Conservation (phyloP, 2,888 invertebrate species). For the Dryocosmus kuriphilus region DNA sequence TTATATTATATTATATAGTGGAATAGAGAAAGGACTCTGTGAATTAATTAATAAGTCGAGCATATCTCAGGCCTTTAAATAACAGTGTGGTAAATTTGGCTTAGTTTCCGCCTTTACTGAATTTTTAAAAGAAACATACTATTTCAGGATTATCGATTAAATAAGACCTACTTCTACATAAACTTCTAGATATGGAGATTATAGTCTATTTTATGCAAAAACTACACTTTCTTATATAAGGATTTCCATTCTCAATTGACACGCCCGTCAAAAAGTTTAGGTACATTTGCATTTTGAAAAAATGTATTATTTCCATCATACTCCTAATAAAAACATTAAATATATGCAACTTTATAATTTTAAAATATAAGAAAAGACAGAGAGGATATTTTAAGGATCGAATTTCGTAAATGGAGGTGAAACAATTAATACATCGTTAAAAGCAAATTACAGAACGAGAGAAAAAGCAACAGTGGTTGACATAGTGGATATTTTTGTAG, state of each 20-base stretch:
- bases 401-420: neutral
- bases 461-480: neutral
- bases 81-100: neutral
- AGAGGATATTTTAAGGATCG: too few relatives aligned
- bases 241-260: constrained; percentile 1
- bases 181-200: too few relatives aligned
- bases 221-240: too few relatives aligned
- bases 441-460: neutral
- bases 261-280: too few relatives aligned
- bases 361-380: too few relatives aligned
- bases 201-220: too few relatives aligned
- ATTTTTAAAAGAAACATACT: neutral
- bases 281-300: too few relatives aligned
- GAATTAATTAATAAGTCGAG: constrained; percentile 3
- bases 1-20: neutral
- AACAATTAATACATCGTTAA: neutral
- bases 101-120: neutral
- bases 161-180: too few relatives aligned
- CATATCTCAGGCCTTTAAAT: neutral
- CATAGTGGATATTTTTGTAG: constrained; percentile 25
- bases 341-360: too few relatives aligned
- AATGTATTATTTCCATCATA: too few relatives aligned
- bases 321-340: too few relatives aligned
- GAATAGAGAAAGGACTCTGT: constrained; percentile 11
- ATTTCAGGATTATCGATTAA: neutral